phyloP scores from a whole-genome alignment of 1,140 invertebrate species.

The Bombus affinis region DNA sequence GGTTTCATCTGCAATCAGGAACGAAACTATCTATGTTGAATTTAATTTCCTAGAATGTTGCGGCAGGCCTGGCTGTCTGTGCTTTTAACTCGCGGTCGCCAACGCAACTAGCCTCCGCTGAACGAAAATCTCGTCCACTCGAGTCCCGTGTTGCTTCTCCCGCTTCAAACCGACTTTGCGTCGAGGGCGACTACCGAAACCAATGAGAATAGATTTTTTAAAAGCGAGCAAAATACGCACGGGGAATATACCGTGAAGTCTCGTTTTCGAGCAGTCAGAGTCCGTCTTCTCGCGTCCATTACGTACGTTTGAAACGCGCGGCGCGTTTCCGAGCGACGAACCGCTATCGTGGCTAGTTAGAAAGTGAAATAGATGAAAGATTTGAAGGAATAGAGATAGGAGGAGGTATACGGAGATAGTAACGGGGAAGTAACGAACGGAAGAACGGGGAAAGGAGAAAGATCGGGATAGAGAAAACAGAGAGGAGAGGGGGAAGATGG shows the following conservation, averaged over 20 bases:
- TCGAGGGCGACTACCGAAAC: not conserved
- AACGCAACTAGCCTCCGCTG: not conserved
- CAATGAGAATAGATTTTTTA: not conserved
- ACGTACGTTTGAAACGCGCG: not conserved
- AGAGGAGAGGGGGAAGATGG: slow-evolving; percentile 51
- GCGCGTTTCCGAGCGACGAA: not conserved
- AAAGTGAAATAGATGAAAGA: not conserved
- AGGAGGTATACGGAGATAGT: too few relatives aligned
- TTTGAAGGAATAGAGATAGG: not conserved
- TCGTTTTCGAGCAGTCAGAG: not conserved
- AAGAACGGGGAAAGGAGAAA: slow-evolving; percentile 7
- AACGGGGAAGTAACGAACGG: not conserved
- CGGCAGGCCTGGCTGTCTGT: not conserved
- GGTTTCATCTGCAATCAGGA: slow-evolving; percentile 36
- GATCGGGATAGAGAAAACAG: slow-evolving; percentile 13
- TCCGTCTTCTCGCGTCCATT: not conserved
- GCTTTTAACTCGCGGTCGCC: not conserved
- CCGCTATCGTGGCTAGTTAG: not conserved
- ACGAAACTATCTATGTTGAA: slow-evolving; percentile 35
- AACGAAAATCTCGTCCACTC: not conserved
- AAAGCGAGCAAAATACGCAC: not conserved
- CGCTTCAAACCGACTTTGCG: not conserved
- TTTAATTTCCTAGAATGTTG: slow-evolving; percentile 30
- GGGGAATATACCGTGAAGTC: not conserved
- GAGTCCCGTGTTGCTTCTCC: not conserved